Conservation (phyloP, 2,888 invertebrate species). For the Frankliniella intonsa region DNA sequence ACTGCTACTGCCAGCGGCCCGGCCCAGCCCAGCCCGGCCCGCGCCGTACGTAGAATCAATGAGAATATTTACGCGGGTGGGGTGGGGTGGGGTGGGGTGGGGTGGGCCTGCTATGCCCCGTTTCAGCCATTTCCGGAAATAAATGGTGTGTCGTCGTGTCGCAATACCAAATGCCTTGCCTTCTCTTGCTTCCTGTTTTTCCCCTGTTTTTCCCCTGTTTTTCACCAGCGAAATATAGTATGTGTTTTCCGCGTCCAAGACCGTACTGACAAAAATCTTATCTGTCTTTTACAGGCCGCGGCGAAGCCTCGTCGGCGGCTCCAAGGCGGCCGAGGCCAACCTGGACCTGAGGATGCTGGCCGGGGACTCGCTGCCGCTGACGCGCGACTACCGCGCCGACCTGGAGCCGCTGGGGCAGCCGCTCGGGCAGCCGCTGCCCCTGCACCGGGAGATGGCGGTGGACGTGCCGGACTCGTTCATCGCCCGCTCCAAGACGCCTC, state of each 20-base stretch:
- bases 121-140: not conserved
- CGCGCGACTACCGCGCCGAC: conserved; percentile 11
- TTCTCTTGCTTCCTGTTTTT: no score
- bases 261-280: not conserved
- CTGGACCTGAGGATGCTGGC: conserved; percentile 57
- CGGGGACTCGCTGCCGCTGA: conserved; percentile 43
- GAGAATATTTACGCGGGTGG: not conserved
- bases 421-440: conserved; percentile 42
- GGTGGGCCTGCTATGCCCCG: not conserved
- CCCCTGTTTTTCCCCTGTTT: no score
- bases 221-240: no score
- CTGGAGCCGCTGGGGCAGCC: not conserved
- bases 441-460: conserved; percentile 97
- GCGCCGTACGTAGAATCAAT: not conserved
- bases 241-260: no score
- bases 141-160: not conserved
- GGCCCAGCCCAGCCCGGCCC: no score
- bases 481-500: conserved; percentile 84
- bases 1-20: not conserved
- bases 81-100: conserved; percentile 45
- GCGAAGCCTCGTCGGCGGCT: conserved; percentile 48
- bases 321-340: conserved; percentile 59
- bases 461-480: conserved; percentile 95
- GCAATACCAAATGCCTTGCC: no score
- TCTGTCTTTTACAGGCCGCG: conserved; percentile 38